Evolutionary conservation across 2,797 vertebrate species (phyloP), one percentile per base, ranked within the genome.

Genomic region (Sebastes matsubarae): DNA sequence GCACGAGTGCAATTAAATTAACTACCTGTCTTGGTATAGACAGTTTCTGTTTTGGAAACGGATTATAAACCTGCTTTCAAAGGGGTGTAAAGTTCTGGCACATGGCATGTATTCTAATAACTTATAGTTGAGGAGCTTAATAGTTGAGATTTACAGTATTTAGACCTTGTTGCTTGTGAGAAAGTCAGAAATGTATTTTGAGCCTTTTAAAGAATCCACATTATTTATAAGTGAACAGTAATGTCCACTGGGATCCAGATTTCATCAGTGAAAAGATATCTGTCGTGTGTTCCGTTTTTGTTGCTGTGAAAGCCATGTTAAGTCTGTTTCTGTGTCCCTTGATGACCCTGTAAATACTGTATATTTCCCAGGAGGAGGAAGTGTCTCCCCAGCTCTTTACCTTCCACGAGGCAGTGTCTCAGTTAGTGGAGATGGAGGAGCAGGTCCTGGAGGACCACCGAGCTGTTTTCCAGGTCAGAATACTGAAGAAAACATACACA

Each of bases 351-450:
- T 38, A 0, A 69, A 46, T 75, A 0, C 12, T 38, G 12, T 38
- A 2, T 80, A 14, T 82, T 30, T 79, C 85, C 50, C 88, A 99
- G 98, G 98, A 99, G 90, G 98, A 99, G 88, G 98, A 99, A 87
- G 97, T 99, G 89, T 99, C 98, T 80, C 98, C 98, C 0, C 98
- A 99, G 72, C 94, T 99, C 82, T 99, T 99, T 78, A 98, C 96
- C 85, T 99, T 99, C 87, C 98, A 99, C 2, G 98, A 99, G 95
- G 97, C 97, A 1, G 98, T 99, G 68, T 99, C 98, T 77, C 98
- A 99, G 83, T 96, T 99, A 93, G 98, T 99, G 32, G 98, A 99
- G 94, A 99, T 99, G 98, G 98, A 99, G 90, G 98, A 99, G 79
- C 98, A 99, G 88, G 97, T 99, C 58, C 95, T 99, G 77, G 98